Evolutionary conservation across 1,140 invertebrate species (phyloP), one percentile per base, ranked within the genome.

Genomic region (Drosophila kanapiae): DNA sequence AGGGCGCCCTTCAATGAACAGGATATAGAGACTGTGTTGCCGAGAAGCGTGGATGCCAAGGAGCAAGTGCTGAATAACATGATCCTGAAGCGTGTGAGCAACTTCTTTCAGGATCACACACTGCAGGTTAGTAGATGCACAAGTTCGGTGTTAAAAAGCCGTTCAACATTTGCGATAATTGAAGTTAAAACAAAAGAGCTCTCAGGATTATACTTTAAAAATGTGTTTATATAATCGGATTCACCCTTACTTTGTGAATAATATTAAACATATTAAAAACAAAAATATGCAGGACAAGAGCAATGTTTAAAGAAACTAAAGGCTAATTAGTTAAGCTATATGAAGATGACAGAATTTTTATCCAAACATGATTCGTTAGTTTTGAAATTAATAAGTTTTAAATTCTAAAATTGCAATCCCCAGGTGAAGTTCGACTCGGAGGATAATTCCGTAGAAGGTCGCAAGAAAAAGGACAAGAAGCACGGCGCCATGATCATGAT

Each of bases 91-190:
- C 96, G 95, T 84, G 93, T 97, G 57, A 91, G 95, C 48, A 94
- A 94, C 78, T 97, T 97, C 91, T 95, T 97, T 91, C 94, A 95
- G 90, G 95, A 95, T 74, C 96, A 97, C 92, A 96, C 96, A 18
- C 92, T 97, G 54, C 96, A 97, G 94, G 95, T 97, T 94, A 93
- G 78, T 45, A 37, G 10, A 4, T 1, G 7, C 11, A 49, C 8
- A 47, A 27, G 31, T 31, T n/a, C n/a, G n/a, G n/a, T n/a, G n/a
- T n/a, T n/a, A n/a, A n/a, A n/a, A n/a, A n/a, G n/a, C 6, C 2
- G 6, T 45, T 6, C 2, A 11, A 13, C 23, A 13, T 47, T 13
- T 6, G 11, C 6, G 10, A 45, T 23, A 23, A 23, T 1, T 45
- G 2, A 6, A n/a, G 1, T 48, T n/a, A n/a, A n/a, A n/a, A n/a